These are phyloP conservation scores for Heliopora coerulea DNA, from an alignment of 92 coral and sea anemone genomes.

Conservation along the genomic window DNA sequence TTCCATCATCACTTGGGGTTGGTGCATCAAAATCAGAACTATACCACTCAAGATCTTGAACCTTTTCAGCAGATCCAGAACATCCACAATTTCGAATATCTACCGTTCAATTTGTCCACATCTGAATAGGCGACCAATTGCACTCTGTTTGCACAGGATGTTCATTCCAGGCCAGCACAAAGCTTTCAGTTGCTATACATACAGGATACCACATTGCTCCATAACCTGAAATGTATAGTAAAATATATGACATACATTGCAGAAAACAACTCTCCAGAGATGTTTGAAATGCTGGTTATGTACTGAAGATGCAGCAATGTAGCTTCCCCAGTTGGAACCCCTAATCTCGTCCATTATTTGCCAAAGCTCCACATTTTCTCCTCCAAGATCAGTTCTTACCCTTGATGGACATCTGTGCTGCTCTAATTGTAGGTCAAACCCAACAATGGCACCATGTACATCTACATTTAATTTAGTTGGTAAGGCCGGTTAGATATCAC, in stretches of 20 bases:
- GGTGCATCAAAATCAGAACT: slow-evolving; percentile 51
- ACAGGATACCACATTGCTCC: slow-evolving; percentile 27
- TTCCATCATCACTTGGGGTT: slow-evolving; percentile 42
- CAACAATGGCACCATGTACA: too few species aligned
- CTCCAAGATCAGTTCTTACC: slow-evolving; percentile 30
- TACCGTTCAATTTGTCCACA: slow-evolving; percentile 64
- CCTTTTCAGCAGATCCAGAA: slow-evolving; percentile 4
- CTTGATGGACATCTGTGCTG: slow-evolving; percentile 32
- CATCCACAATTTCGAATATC: slow-evolving; percentile 32
- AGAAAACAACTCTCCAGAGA: slow-evolving; percentile 35
- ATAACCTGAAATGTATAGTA: slow-evolving; percentile 28
- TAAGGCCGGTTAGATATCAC: too few species aligned
- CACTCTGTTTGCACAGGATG: slow-evolving; percentile 59
- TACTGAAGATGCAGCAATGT: slow-evolving; percentile 17
- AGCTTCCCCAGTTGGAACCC: slow-evolving; percentile 31
- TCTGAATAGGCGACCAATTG: slow-evolving; percentile 58
- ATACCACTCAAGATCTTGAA: slow-evolving; percentile 41
- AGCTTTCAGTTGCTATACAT: slow-evolving; percentile 43
- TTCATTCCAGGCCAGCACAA: slow-evolving; percentile 56
- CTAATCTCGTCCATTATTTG: slow-evolving; percentile 19
- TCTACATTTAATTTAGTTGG: too few species aligned
- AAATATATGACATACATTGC: slow-evolving; percentile 25
- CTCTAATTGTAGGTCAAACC: neutral
- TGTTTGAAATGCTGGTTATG: slow-evolving; percentile 31
- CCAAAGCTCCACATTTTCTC: slow-evolving; percentile 14